Evolutionary conservation across 1,140 invertebrate species (phyloP), one percentile per base, ranked within the genome.

Genomic region (Drosophila funebris): DNA sequence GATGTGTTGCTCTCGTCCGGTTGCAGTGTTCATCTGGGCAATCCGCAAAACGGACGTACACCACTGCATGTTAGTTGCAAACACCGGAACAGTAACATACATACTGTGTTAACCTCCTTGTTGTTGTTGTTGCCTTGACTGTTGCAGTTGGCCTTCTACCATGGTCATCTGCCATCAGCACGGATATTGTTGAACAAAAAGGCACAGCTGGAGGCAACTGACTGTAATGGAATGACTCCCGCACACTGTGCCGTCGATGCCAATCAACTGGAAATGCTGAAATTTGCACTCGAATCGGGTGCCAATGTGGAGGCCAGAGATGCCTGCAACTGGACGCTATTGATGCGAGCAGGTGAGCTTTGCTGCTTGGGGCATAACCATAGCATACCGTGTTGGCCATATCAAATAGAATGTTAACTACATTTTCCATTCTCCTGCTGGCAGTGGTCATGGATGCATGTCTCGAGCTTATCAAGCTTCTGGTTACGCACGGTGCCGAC

Each of bases 141-240:
- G 6, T 33, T 60, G 4, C 57, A 91, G 90, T 16, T 90, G 39
- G 88, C 90, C 4, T 91, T 91, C 48, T 91, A 81, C 18, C 48
- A 90, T 43, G 90, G 90, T 3, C 88, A 85, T 44, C 46, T 91
- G 66, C 73, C 90, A 0, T 76, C 81, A n/a, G 85, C 90, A 0
- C 82, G 88, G n/a, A 91, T 91, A 20, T 56, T 91, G 33, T 56
- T 91, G 24, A 91, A 91, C 56, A 91, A 90, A 22, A 88, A 84
- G 52, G 90, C 90, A 0, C 62, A 70, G 9, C 53, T 91, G 53
- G 89, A 90, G 69, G 88, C 78, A 13, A 60, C 3, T 11, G 90
- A 91, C 67, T 73, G 67, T 44, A 88, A 87, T 69, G 90, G 84
- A 5, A 77, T 91, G 88, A 91, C 90, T 4, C 84, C 90, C 2